Evolutionary conservation across 2,113 vertebrate genomes (phyloP), one percentile per base, ranked within the genome.

Genomic region (Puffinus mauretanicus): DNA sequence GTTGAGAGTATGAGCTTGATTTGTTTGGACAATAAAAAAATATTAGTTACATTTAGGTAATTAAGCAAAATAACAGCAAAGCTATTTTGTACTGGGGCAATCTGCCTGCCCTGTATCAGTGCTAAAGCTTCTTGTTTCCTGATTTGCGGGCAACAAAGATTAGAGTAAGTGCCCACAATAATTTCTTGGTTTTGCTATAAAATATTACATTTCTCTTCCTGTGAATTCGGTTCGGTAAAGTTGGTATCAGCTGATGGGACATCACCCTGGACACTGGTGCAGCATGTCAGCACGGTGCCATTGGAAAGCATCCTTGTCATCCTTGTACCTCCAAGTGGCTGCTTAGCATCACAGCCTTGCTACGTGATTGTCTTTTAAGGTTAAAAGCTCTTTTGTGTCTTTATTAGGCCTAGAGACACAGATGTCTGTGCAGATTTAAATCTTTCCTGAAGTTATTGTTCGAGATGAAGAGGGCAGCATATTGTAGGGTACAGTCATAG

Each of bases 1-100:
- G 34, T 38, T 85, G 87, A 76, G 44, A 88, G 52, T 11, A 47
- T 17, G 29, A 85, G 54, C 70, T 80, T 90, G 51, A 85, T 85
- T 92, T 87, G 54, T 87, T 96, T 82, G 67, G 58, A 87, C 62
- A 90, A 60, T 88, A 64, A 80, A 91, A 92, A 80, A 55, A 42
- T 47, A 82, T 61, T 32, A 75, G 85, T 95, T 91, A 88, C 44
- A 69, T 75, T 86, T 93, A 87, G 93, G 69, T 84, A 70, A 92
- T 95, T 58, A 76, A 90, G 82, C 82, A 86, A 95, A 95, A 64
- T 34, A 97, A 90, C 82, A 85, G 62, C 77, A 77, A 93, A n/a
- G 24, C 77, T 76, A 51, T 93, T 93, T 58, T 71, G 75, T 61
- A 57, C 44, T 60, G 47, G 67, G 71, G 75, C 51, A 83, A 82